Evolutionary conservation across 2,888 invertebrate species (phyloP), one percentile per base, ranked within the genome.

Genomic region (Rambutsinella grinnellia): DNA sequence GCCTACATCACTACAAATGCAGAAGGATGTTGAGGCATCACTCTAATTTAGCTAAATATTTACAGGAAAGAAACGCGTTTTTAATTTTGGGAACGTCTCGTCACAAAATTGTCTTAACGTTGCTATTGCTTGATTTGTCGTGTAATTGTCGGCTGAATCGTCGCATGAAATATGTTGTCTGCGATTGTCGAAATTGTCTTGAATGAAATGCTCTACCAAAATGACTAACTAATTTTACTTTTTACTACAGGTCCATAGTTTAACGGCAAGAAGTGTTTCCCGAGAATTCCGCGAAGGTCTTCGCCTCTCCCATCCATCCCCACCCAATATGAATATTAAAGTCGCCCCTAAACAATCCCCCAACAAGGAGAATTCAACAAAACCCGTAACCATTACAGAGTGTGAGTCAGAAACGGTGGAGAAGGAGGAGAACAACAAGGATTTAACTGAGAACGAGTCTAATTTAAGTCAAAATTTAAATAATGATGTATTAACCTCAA

Each of bases 201-300:
- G n/a, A n/a, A n/a, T n/a, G n/a, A n/a, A n/a, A n/a, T n/a, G n/a
- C n/a, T n/a, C n/a, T n/a, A n/a, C n/a, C n/a, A n/a, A n/a, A n/a
- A n/a, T n/a, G n/a, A n/a, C n/a, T n/a, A n/a, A n/a, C n/a, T 68
- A 54, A 21, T 47, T 54, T 51, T 46, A 70, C 24, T 70, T 49
- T 53, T 79, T 63, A 17, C 74, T 76, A n/a, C 87, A 89, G 86
- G 88, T 91, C 74, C 93, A 93, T 87, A 94, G 94, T 86, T 87
- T 94, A 79, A 94, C 94, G 44, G 94, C 93, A 6, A 89, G 94
- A 82, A 93, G 93, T 84, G 90, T 94, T 74, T 92, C 93, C 2
- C 91, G 89, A 83, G 91, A 93, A 86, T 92, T 93, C 85, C 89
- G 93, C 56, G 92, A 93, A 82, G 92, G 91, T 66, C 88, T 93